phyloP scores from a whole-genome alignment of 2,113 vertebrate genomes.

The Puntigrus tetrazona region DNA sequence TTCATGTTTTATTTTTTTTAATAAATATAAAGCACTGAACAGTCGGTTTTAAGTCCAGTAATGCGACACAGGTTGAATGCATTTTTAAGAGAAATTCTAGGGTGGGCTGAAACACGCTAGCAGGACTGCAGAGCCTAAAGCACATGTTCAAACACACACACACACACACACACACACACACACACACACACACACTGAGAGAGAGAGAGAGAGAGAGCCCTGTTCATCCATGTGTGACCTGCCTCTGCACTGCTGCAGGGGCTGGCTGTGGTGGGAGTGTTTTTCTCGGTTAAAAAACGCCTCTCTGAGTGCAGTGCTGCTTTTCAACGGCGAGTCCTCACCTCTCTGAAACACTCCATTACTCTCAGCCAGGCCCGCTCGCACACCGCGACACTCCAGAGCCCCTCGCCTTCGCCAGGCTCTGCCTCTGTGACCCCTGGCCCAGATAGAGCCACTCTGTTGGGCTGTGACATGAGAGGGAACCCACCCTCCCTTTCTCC shows the following conservation, averaged over 20 bases:
- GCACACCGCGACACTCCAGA: conserved; percentile 23
- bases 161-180: conserved; percentile 28
- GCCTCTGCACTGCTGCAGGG: conserved; percentile 55
- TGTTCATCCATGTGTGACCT: conserved; percentile 55
- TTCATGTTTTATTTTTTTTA: neutral
- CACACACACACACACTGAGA: neutral
- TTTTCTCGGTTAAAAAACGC: conserved; percentile 35
- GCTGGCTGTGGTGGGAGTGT: conserved; percentile 45
- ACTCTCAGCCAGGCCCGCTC: conserved; percentile 33
- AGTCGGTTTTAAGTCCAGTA: conserved; percentile 11
- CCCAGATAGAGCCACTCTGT: conserved; percentile 39
- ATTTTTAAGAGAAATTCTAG: conserved; percentile 43
- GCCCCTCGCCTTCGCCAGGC: conserved; percentile 19
- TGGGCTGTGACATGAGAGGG: conserved; percentile 26
- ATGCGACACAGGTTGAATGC: conserved; percentile 40
- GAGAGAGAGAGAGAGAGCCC: conserved; percentile 5
- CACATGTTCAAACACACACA: conserved; percentile 40
- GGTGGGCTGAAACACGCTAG: conserved; percentile 36
- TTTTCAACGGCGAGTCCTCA: conserved; percentile 33
- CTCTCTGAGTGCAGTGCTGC: conserved; percentile 38
- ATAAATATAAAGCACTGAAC: neutral
- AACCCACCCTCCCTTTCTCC: conserved; percentile 18
- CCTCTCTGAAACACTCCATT: conserved; percentile 47
- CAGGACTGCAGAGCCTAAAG: conserved; percentile 49
- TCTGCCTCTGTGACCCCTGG: conserved; percentile 16